These are phyloP conservation scores for Trissolcus brochymenae DNA, from an alignment of 2,888 invertebrate genomes.

Conservation along the genomic window DNA sequence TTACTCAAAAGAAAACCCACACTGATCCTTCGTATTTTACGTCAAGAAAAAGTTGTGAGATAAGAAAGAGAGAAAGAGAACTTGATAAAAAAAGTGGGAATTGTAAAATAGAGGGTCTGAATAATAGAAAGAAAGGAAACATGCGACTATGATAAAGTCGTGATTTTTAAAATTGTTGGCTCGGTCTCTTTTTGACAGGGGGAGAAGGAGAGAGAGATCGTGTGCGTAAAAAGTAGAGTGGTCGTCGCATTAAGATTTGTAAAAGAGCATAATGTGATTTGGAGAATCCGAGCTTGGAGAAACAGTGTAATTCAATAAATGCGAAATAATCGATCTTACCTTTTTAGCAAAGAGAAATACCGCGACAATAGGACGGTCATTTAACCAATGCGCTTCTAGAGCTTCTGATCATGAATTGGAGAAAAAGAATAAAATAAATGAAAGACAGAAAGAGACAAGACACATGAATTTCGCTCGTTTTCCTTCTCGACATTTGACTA, in stretches of 20 bases:
- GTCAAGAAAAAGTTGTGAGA: no score
- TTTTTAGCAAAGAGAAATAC: slow-evolving; percentile 57
- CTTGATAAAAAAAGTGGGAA: background rate
- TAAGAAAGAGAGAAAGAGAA: slow-evolving; percentile 31
- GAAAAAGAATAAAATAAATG: slow-evolving; percentile 29
- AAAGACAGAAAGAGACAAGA: slow-evolving; percentile 38
- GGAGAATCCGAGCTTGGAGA: slow-evolving; percentile 58
- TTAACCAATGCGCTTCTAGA: slow-evolving; percentile 10
- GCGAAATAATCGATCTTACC: slow-evolving; percentile 58
- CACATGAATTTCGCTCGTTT: slow-evolving; percentile 42
- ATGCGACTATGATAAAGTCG: slow-evolving; percentile 29
- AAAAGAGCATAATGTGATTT: slow-evolving; percentile 50
- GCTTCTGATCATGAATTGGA: slow-evolving; percentile 23
- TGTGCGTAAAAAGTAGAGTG: slow-evolving; percentile 41
- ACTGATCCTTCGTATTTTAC: no score
- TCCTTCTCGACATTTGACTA: slow-evolving; percentile 4
- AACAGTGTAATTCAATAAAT: slow-evolving; percentile 53
- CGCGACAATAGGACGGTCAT: slow-evolving; percentile 23
- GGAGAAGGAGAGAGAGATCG: slow-evolving; percentile 13
- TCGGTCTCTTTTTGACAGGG: background rate
- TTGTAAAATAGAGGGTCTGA: background rate
- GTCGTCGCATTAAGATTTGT: slow-evolving; percentile 20
- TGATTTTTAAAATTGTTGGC: background rate
- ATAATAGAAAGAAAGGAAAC: background rate
- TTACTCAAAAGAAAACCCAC: no score